These are phyloP conservation scores for Eira barbara DNA, from an alignment of 2,113 vertebrate genomes.

Conservation along the genomic window DNA sequence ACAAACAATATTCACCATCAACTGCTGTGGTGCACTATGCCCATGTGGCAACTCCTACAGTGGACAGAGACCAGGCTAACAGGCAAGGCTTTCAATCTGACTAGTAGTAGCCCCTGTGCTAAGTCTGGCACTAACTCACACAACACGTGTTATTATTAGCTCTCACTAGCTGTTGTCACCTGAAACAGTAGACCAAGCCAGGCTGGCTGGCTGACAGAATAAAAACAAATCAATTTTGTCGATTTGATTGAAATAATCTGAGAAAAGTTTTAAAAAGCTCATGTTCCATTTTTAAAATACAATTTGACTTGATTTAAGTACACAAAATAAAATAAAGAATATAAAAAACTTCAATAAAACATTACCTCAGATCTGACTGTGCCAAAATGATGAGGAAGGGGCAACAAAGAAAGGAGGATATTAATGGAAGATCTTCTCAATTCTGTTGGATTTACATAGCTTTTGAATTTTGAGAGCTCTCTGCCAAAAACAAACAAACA, in stretches of 20 bases:
- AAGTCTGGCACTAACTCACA: not conserved
- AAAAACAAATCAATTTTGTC: conserved; percentile 35
- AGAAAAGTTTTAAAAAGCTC: not conserved
- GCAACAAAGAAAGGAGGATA: conserved; percentile 94
- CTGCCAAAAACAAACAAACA: conserved; percentile 79
- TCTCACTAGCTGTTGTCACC: not conserved
- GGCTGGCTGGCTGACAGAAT: not conserved
- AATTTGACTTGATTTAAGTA: conserved; percentile 19
- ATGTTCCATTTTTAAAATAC: conserved; percentile 11
- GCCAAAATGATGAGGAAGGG: conserved; percentile 97
- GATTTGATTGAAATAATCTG: conserved; percentile 30
- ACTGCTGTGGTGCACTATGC: not conserved
- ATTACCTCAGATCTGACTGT: conserved; percentile 95
- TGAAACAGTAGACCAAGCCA: not conserved
- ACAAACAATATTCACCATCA: conserved; percentile 43
- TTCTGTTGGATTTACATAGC: conserved; percentile 96
- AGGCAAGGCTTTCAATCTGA: not conserved
- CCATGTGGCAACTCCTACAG: not conserved
- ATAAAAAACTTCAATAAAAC: conserved; percentile 24
- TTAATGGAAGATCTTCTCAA: conserved; percentile 96
- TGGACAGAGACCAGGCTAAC: not conserved
- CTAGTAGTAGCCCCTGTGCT: not conserved
- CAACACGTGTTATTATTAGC: not conserved
- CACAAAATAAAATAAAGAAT: not conserved
- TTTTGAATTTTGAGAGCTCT: conserved; percentile 97